Evolutionary conservation across 2,113 vertebrate genomes (phyloP).

Genomic region (Egretta garzetta): DNA sequence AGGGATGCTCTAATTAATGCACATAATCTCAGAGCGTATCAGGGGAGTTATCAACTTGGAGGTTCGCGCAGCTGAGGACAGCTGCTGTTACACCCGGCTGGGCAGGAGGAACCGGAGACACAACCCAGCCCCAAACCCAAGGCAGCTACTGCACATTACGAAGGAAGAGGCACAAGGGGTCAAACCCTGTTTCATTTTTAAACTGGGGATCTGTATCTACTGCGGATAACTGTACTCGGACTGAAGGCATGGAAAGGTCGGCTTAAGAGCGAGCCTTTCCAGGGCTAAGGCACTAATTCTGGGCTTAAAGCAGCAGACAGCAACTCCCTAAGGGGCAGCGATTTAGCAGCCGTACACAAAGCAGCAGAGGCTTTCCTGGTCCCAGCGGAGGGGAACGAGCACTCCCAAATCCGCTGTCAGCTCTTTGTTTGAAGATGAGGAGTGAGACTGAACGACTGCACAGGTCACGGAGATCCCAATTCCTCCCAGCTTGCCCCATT

Average conservation of each 20-base stretch:
- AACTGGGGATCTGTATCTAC: accelerated
- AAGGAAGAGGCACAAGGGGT: background rate
- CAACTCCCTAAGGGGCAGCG: background rate
- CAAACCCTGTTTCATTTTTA: background rate
- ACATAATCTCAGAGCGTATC: background rate
- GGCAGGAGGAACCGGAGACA: background rate
- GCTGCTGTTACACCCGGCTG: background rate
- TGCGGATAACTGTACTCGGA: background rate
- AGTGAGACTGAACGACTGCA: background rate
- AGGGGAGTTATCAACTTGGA: background rate
- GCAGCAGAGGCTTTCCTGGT: background rate
- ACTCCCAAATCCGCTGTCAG: background rate
- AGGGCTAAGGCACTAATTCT: background rate
- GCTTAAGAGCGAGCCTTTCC: background rate
- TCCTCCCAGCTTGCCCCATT: background rate
- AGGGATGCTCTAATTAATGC: conserved; percentile 59
- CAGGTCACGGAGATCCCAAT: background rate
- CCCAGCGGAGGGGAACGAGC: background rate
- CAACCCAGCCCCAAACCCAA: background rate
- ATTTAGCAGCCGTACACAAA: background rate
- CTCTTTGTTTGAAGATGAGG: background rate
- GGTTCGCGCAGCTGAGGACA: background rate
- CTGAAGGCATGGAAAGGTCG: background rate
- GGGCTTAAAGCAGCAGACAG: background rate
- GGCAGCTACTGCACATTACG: accelerated